Base-by-base conservation (phyloP, 2,113 vertebrate species). In the Vulpes lagopus region DNA sequence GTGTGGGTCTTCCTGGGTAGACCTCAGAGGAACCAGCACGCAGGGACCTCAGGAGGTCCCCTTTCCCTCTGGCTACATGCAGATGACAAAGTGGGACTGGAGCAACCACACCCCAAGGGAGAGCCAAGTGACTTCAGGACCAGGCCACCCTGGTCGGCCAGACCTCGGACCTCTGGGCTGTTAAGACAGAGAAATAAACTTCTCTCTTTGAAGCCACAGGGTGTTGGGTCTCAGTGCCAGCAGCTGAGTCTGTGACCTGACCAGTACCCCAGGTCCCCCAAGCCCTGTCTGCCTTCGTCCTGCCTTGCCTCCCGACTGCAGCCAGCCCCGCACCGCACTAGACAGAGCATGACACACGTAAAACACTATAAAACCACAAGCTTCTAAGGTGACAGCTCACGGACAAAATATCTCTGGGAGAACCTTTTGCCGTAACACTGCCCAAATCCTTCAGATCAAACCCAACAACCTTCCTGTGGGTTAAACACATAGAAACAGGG, bases 121-220 rank as follows among this genome's bases (percentile, higher is more conserved):
- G 30, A 43, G 17, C 62, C 64, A 9, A 32, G 16, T 20, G 43
- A 87, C 32, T 15, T 8, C 14, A 19, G 53, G 86, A n/a, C 53
- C 4, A 3, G 38, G 51, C 67, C 49, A 3, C 35, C 43, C 19
- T 60, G 8, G 51, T 30, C 19, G 16, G 55, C 25, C 49, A 27
- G 30, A 30, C 5, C 1, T 0, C 2, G 1, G 83, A 4, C 11
- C 55, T 23, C 81, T 25, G n/a, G 27, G 59, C 43, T 0, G 8
- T 9, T 27, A 6, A 1, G 35, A 32, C 19, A 12, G 30, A 65
- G 60, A 30, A 38, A 8, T 1, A 16, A 64, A 22, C 65, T 27
- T 32, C 22, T 38, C 57, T n/a, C 11, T 2, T 7, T 1, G 16
- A 90, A 5, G 27, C n/a, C 11, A 2, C 0, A 0, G 62, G 60